phyloP scores from a whole-genome alignment of 2,888 invertebrate genomes.

The Stegana nigrithorax region DNA sequence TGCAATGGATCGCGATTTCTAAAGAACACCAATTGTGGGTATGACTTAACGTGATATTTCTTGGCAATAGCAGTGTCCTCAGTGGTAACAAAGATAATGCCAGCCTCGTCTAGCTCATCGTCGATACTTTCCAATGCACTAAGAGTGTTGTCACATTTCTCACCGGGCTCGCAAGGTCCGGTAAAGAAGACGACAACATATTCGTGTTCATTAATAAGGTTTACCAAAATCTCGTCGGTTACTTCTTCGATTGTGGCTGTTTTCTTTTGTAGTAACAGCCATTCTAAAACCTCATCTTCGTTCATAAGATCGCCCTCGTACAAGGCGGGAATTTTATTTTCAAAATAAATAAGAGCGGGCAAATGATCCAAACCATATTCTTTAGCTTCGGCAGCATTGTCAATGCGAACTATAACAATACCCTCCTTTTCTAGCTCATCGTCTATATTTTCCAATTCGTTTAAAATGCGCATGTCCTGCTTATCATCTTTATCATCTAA shows the following conservation, averaged over 20 bases:
- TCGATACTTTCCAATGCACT: slow-evolving; percentile 91
- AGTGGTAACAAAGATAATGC: slow-evolving; percentile 93
- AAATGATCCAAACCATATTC: slow-evolving; percentile 91
- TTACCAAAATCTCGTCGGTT: slow-evolving; percentile 88
- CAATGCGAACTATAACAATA: slow-evolving; percentile 90
- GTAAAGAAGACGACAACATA: slow-evolving; percentile 96
- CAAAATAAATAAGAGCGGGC: slow-evolving; percentile 84
- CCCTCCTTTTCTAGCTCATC: slow-evolving; percentile 91
- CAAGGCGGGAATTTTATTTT: slow-evolving; percentile 89
- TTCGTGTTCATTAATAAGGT: slow-evolving; percentile 89
- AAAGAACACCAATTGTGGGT: slow-evolving; percentile 90
- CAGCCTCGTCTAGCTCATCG: slow-evolving; percentile 91
- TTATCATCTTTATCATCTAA: slow-evolving; percentile 90
- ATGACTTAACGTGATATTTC: slow-evolving; percentile 85
- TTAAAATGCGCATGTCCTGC: slow-evolving; percentile 87
- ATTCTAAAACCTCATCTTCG: slow-evolving; percentile 90
- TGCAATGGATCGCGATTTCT: slow-evolving; percentile 89
- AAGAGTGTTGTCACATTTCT: slow-evolving; percentile 86
- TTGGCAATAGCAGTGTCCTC: slow-evolving; percentile 85
- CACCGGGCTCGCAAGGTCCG: slow-evolving; percentile 88
- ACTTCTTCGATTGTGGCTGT: slow-evolving; percentile 94
- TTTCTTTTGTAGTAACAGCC: slow-evolving; percentile 85
- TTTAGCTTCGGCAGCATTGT: slow-evolving; percentile 89
- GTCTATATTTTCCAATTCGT: slow-evolving; percentile 92
- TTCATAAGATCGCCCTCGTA: slow-evolving; percentile 93